Base-by-base conservation (phyloP, 2,888 invertebrate genomes). In the Drosophila prolongata region DNA sequence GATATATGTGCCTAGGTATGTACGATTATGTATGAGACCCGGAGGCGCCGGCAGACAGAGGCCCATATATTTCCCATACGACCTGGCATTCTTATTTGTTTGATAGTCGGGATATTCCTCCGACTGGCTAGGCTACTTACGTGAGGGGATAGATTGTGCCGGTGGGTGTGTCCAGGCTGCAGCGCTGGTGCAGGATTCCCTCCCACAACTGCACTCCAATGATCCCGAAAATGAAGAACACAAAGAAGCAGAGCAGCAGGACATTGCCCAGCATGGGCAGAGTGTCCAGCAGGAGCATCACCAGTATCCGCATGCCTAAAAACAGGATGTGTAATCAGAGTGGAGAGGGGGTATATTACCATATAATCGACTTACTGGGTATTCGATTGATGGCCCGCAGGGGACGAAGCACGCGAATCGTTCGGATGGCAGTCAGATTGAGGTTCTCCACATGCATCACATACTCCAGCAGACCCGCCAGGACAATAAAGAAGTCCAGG, bases 151-250 rank as follows among this genome's bases (percentile, higher is more conserved):
- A 92, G 93, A 95, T 93, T 92, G 95, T 94, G 65, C 94, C 94
- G 52, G 94, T 94, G 70, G 96, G 95, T 76, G 95, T 93, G 76
- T 95, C 94, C 70, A 98, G 94, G 91, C 96, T 97, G 92, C 99
- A 99, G 66, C 99, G 95, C 92, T 99, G 98, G 78, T 99, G 94
- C 59, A 99, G 94, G 74, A 99, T 97, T 52, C 99, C 99, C 92
- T 99, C 97, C 99, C 99, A 99, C 56, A 99, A 94, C 93, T 99
- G 99, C 43, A 99, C 99, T 19, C 99, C 99, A 85, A 99, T 97
- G 91, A 99, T 99, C 80, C 99, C 99, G 91, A 99, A 99, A 92
- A 99, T 99, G 94, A 99, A 99, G 95, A 99, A 99, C 70, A 99
- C 99, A 94, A 99, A 99, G 95, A 99, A 99, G 93, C 99, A 99